Base-by-base conservation (phyloP, 2,113 vertebrate species). In the Sminthopsis crassicaudata region DNA sequence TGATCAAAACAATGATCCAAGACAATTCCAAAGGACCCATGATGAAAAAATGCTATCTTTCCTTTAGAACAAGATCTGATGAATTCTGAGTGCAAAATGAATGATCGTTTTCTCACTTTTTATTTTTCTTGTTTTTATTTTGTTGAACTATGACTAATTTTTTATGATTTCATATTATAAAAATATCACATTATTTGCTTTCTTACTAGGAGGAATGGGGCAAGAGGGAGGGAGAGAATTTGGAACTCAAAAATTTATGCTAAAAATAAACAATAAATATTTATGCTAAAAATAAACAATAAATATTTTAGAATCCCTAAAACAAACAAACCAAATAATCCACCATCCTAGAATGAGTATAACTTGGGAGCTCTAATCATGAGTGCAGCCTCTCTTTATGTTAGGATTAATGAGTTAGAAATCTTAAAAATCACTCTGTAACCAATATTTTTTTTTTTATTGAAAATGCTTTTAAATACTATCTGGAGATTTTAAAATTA, bases 311-410 rank as follows among this genome's bases (percentile, higher is more conserved):
- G 26, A 91, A 46, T 95, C 88, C 92, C 55, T 93, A 91, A 93
- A 76, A 92, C 76, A 94, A 36, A 91, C 24, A 30, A 55, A 55
- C 19, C 23, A 55, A 55, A 55, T 1, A 55, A 25, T 5, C 25
- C 55, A 90, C 36, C 91, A 92, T 94, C 57, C 93, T 53, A 96
- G 93, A 96, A 95, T 92, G 94, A 96, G 91, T n/a, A 91, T 52
- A 84, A 93, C 24, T 14, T 67, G 55, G 14, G 94, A 95, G 46
- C 4, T 90, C 27, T 91, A 54, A 91, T 94, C 94, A 57, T 96
- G 48, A 46, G 0, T 96, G 27, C 53, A 52, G 92, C 91, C 92
- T 94, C 91, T 93, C 54, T 96, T 96, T 92, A 53, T 9, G 48
- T 91, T 53, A 90, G 26, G 23, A 90, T 51, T 92, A 92, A 95